phyloP scores from a whole-genome alignment of 2,888 invertebrate species.

The Limnephilus rhombicus region DNA sequence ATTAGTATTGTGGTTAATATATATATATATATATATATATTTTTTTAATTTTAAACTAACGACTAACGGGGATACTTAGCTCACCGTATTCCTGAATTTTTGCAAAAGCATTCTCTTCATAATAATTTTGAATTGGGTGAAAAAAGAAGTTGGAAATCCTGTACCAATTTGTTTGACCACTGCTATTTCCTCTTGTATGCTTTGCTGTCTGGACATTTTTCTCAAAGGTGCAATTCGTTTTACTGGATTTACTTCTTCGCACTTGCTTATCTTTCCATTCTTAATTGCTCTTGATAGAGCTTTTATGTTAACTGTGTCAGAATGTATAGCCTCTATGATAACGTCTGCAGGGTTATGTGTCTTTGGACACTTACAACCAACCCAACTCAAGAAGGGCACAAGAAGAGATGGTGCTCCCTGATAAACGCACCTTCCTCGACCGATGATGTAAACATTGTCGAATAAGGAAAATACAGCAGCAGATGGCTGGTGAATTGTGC shows the following conservation, averaged over 20 bases:
- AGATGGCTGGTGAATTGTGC: constrained; percentile 89
- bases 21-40: too few species aligned
- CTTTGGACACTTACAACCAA: constrained; percentile 84
- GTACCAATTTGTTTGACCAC: constrained; percentile 72
- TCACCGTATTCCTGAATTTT: constrained; percentile 77
- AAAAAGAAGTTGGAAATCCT: constrained; percentile 78
- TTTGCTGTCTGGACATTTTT: constrained; percentile 74
- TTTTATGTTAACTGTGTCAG: constrained; percentile 69
- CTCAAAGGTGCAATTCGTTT: constrained; percentile 67
- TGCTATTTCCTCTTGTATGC: constrained; percentile 74
- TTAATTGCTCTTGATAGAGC: constrained; percentile 69
- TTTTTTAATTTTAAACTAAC: too few species aligned
- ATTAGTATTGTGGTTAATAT: too few species aligned
- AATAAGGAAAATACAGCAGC: constrained; percentile 87
- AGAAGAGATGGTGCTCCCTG: constrained; percentile 83
- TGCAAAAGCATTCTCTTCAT: constrained; percentile 78
- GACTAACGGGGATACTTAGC: constrained; percentile 56
- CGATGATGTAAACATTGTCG: constrained; percentile 83
- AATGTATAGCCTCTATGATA: constrained; percentile 73
- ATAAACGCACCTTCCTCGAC: constrained; percentile 81
- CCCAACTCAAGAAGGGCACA: constrained; percentile 82
- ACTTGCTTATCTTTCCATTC: constrained; percentile 71
- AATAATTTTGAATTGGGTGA: constrained; percentile 77
- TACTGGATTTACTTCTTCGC: not conserved
- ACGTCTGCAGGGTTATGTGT: constrained; percentile 91